Percentiles rank a stretch among this genome's conserved stretches.
Evolutionary conservation across 2,888 invertebrate species (phyloP).

Genomic region (Oscheius sp.): DNA sequence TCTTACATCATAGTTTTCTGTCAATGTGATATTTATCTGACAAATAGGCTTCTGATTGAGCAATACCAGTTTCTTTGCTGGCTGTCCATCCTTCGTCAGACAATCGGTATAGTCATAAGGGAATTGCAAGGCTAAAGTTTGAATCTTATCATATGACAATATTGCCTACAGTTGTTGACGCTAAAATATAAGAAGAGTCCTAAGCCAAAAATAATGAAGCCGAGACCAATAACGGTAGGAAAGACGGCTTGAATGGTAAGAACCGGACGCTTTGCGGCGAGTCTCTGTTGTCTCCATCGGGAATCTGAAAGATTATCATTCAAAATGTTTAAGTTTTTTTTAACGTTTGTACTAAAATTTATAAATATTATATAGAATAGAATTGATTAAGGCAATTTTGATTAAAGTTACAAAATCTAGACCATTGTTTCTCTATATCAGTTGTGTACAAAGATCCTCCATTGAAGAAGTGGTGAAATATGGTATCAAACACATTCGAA

Average conservation of each 20-base stretch:
- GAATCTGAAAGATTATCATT: conserved; percentile 40
- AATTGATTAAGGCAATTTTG: background rate
- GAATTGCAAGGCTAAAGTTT: conserved; percentile 49
- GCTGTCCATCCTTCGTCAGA: conserved; percentile 27
- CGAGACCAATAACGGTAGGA: conserved; percentile 38
- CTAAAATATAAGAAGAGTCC: conserved; percentile 45
- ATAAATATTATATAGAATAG: too few relatives aligned
- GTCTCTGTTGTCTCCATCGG: conserved; percentile 56
- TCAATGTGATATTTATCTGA: conserved; percentile 35
- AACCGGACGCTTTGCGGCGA: conserved; percentile 49
- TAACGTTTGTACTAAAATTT: too few relatives aligned
- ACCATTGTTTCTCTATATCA: too few relatives aligned
- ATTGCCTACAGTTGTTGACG: conserved; percentile 37
- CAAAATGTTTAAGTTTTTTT: too few relatives aligned
- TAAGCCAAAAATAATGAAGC: conserved; percentile 36
- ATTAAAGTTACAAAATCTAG: background rate
- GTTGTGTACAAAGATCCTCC: background rate
- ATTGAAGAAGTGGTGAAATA: background rate
- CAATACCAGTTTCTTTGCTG: background rate
- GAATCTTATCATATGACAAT: background rate
- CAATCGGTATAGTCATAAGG: conserved; percentile 56
- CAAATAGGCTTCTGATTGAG: conserved; percentile 35
- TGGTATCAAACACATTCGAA: too few relatives aligned
- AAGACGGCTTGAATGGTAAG: conserved; percentile 44
- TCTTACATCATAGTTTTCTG: conserved; percentile 43